Base-by-base conservation (phyloP, 2,888 invertebrate species). In the Sturmia bella region DNA sequence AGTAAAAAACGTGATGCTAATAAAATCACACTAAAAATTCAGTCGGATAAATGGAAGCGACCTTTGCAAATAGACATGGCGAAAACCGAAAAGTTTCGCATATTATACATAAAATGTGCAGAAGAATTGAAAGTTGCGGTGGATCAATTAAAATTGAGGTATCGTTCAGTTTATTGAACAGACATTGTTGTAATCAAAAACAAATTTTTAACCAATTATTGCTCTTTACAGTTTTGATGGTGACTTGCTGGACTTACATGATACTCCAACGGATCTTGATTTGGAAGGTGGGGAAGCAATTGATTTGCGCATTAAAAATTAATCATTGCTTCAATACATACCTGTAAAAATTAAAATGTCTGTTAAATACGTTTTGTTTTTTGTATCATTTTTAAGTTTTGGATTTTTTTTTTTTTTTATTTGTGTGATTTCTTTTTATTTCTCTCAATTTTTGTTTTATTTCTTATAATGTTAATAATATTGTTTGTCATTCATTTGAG, bases 251-350 rank as follows among this genome's bases (percentile, higher is more conserved):
- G 85, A 87, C 9, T 80, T 84, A 3, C 83, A 86, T 76, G 87
- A 87, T 68, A 89, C 89, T 32, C 88, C 90, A 0, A 84, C 83
- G 3, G 87, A 87, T 73, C 85, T 89, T 24, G 89, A 89, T 7
- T 86, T 90, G 76, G 90, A 90, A 75, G 89, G 89, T 3, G 89
- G 88, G 27, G 90, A 90, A 85, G 84, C 87, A 6, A 87, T 90
- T 43, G 90, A 90, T 84, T 85, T 88, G 50, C 83, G 84, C 39
- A 73, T 85, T n/a, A 85, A 81, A 68, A 73, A 83, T 48, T 85
- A 70, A 80, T 13, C 9, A 1, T 32, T 32, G 32, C 9, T 27
- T 27, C 27, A 27, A 27, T 27, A 4, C 27, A 27, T 4, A 27
- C 6, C 27, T 27, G 3, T 27, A 4, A 27, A 27, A 27, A 27